Conservation (phyloP, 2,113 vertebrate species). For the Motacilla alba region DNA sequence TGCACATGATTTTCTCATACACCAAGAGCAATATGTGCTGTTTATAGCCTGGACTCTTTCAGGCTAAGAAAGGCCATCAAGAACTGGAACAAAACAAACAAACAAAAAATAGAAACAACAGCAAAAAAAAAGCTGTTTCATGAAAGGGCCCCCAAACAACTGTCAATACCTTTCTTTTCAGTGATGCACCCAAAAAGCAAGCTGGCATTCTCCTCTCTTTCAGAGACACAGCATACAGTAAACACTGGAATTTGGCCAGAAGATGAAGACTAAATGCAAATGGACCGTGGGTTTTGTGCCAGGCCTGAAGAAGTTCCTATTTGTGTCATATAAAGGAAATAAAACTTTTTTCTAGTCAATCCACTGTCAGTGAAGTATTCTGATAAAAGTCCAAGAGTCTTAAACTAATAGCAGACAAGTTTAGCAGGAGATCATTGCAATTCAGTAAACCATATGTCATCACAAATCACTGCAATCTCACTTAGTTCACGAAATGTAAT, state of each 20-base stretch:
- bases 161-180: accelerated
- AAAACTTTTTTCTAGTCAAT: neutral
- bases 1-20: neutral
- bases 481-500: neutral
- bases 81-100: neutral
- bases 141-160: neutral
- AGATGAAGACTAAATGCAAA: neutral
- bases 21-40: neutral
- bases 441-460: neutral
- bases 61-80: neutral
- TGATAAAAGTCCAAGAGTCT: neutral
- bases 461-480: neutral
- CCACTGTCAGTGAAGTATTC: neutral
- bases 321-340: neutral
- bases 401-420: neutral
- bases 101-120: neutral
- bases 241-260: neutral
- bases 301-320: neutral
- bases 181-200: neutral
- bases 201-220: neutral
- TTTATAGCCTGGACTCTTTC: neutral
- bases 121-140: neutral
- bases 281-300: neutral
- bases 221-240: neutral
- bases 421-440: neutral